phyloP scores from a whole-genome alignment of 2,888 invertebrate species.

The Labia minor region DNA sequence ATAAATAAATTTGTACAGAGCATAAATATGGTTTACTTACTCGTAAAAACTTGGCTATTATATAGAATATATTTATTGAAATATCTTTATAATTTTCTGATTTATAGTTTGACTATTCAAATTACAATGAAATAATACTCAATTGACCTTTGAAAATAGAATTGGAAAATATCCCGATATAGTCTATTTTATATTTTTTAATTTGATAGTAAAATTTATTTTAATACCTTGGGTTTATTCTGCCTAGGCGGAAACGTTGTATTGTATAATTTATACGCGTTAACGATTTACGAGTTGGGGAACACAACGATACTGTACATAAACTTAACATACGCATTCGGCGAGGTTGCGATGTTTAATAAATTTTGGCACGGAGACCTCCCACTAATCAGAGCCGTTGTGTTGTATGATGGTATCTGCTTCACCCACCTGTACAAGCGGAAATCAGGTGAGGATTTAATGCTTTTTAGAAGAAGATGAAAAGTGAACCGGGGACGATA shows the following conservation, averaged over 20 bases:
- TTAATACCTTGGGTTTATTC: neutral
- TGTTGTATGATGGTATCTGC: neutral
- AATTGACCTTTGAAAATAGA: too few species aligned
- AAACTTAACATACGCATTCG: neutral
- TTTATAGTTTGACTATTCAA: too few species aligned
- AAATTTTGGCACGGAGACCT: slow-evolving; percentile 2
- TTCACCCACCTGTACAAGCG: neutral
- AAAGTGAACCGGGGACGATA: neutral
- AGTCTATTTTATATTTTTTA: too few species aligned
- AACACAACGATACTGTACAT: neutral
- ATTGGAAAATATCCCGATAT: too few species aligned
- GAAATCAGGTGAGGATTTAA: neutral
- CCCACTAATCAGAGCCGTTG: neutral
- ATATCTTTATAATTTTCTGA: too few species aligned
- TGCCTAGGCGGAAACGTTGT: neutral
- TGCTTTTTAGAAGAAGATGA: neutral
- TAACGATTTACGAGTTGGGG: neutral
- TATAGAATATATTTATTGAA: too few species aligned
- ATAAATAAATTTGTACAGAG: too few species aligned
- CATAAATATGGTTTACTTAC: too few species aligned
- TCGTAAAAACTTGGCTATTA: too few species aligned
- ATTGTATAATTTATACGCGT: neutral
- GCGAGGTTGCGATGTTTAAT: neutral
- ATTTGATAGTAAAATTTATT: neutral
- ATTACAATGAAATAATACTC: too few species aligned